Base-by-base conservation (phyloP, 2,888 invertebrate genomes). In the Crematogaster levior region DNA sequence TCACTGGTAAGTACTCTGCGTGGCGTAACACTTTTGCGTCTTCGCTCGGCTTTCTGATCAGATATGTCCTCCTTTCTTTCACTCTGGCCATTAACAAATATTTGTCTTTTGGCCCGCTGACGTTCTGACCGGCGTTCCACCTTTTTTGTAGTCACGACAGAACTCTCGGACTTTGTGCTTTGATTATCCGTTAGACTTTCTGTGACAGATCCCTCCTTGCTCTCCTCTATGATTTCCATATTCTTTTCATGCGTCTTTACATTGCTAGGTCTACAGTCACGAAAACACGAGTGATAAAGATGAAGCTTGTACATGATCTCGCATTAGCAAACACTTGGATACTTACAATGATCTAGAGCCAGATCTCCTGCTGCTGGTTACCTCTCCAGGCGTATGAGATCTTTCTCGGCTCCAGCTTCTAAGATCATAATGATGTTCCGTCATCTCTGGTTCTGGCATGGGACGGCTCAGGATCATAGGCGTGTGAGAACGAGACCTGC, bases 1-100 rank as follows among this genome's bases (percentile, higher is more conserved):
- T 97, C 96, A 0, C 96, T 96, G 15, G 93, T 93, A 51, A 93
- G 73, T 63, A 85, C 88, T 79, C 88, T 90, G 10, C 85, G 90
- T 7, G 90, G 88, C 15, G 91, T 90, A n/a, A 85, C 24, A 80
- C 56, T 96, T 95, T 92, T 95, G 95, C 86, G 95, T 79, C 93
- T 94, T 53, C 93, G 93, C 48, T 95, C 94, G 12, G 15, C 83
- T n/a, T 84, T 89, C n/a, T 63, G 73, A 30, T 70, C 85, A 34
- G 85, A 85, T 24, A 30, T 63, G 30, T 86, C 89, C 75, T 90
- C 91, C 81, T 88, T 93, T 56, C 85, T 92, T 66, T 94, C 93
- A 84, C 86, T 89, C 90, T 93, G 91, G 24, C 94, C 93, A 75
- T 94, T 94, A 0, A 87, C 85, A 79, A 92, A 88, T 66, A 90